Conservation (phyloP, 2,888 invertebrate genomes). For the Tinea pellionella region DNA sequence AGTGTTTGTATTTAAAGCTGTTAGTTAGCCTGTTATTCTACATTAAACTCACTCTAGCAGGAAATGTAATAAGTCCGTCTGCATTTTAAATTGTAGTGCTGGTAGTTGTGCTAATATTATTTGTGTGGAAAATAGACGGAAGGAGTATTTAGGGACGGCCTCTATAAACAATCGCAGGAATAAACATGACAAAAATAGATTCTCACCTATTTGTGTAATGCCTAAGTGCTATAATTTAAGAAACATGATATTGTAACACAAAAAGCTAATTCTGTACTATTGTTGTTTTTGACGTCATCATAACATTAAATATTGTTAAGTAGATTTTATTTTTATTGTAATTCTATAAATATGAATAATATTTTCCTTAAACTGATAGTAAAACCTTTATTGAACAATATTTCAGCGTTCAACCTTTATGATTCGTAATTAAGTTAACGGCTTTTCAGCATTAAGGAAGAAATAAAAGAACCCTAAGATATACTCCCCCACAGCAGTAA, state of each 20-base stretch:
- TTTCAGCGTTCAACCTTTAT: constrained; percentile 16
- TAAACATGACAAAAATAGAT: neutral
- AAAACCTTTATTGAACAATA: neutral
- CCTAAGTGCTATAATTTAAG: neutral
- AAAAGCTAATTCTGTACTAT: too few species aligned
- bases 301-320: too few species aligned
- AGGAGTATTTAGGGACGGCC: neutral
- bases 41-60: neutral
- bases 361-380: neutral
- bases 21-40: neutral
- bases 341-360: neutral
- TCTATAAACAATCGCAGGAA: neutral
- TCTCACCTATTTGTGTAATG: neutral
- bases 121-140: neutral
- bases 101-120: neutral
- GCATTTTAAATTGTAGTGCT: neutral
- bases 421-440: constrained; percentile 33
- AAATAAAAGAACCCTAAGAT: constrained; percentile 27
- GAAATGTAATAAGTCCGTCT: neutral
- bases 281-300: neutral
- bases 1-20: neutral
- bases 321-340: neutral
- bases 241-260: too few species aligned
- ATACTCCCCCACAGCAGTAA: constrained; percentile 24
- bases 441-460: constrained; percentile 29